phyloP scores from a whole-genome alignment of 2,888 invertebrate genomes.

The Agriotes lineatus region DNA sequence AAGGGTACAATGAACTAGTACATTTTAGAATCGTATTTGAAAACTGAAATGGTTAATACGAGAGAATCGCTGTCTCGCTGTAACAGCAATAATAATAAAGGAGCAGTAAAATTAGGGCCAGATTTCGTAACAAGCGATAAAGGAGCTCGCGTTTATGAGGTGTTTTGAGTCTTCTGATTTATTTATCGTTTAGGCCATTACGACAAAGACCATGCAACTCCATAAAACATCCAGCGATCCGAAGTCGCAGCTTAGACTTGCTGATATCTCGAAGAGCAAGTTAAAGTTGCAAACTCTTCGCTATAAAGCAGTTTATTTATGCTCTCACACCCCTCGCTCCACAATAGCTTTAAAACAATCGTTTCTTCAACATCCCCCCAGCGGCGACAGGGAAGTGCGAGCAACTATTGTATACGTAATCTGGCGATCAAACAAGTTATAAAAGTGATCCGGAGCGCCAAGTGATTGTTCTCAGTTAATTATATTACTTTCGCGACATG shows the following conservation, averaged over 20 bases:
- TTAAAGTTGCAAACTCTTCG: constrained; percentile 36
- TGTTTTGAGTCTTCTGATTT: constrained; percentile 14
- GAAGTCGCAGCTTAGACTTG: constrained; percentile 31
- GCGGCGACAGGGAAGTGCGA: constrained; percentile 27
- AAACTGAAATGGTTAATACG: no score
- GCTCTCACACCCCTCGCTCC: constrained; percentile 29
- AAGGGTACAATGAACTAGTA: no score
- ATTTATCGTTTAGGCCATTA: constrained; percentile 23
- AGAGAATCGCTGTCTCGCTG: no score
- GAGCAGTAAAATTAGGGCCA: no score
- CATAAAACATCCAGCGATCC: constrained; percentile 18
- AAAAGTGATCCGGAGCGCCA: constrained; percentile 43
- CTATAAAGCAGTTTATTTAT: constrained; percentile 41
- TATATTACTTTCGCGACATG: constrained; percentile 43
- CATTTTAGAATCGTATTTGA: no score
- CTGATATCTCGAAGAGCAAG: constrained; percentile 32
- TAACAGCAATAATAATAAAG: no score
- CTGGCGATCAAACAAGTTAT: constrained; percentile 46
- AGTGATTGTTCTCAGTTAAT: constrained; percentile 49
- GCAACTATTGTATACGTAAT: constrained; percentile 42
- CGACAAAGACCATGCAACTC: constrained; percentile 11
- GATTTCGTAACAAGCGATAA: constrained; percentile 7
- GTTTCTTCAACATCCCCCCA: constrained; percentile 35
- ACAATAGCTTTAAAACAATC: constrained; percentile 43
- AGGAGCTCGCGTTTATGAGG: background rate